These are phyloP conservation scores for Ganaspis sp. DNA, from an alignment of 1,140 invertebrate species.

Conservation along the genomic window DNA sequence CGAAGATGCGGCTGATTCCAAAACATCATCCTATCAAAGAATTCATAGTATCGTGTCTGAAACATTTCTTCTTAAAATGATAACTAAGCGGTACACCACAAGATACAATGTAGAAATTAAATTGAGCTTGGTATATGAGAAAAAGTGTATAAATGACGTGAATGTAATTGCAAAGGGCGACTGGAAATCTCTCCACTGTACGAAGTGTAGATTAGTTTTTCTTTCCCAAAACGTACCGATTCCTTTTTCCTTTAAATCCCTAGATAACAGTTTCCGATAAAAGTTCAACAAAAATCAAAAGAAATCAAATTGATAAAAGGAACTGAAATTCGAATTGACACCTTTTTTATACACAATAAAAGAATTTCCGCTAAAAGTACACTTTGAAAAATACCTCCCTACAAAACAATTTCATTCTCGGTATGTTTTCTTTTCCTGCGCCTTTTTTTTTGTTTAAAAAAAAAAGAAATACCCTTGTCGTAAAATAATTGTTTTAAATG, in stretches of 20 bases:
- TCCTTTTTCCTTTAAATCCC: neutral
- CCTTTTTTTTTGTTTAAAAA: too few relatives aligned
- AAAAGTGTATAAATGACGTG: conserved; percentile 22
- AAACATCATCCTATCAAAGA: neutral
- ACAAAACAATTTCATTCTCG: too few relatives aligned
- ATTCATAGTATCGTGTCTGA: neutral
- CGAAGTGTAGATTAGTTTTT: conserved; percentile 35
- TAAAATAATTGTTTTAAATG: neutral
- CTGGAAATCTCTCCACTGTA: neutral
- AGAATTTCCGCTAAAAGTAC: too few relatives aligned
- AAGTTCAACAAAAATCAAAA: neutral
- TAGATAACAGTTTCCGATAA: neutral
- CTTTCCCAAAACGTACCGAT: conserved; percentile 6
- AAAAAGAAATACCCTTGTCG: too few relatives aligned
- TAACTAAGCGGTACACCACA: conserved; percentile 19
- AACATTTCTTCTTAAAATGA: neutral
- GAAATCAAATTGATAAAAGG: too few relatives aligned
- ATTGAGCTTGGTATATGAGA: conserved; percentile 14
- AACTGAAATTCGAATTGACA: too few relatives aligned
- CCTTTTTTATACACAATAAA: conserved; percentile 6
- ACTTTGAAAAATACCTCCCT: too few relatives aligned
- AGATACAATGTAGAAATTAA: conserved; percentile 11
- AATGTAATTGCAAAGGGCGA: neutral
- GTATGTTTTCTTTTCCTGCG: too few relatives aligned
- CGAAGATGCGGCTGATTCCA: neutral